These are phyloP conservation scores for Parambassis ranga DNA, from an alignment of 2,797 vertebrate species.

Conservation along the genomic window DNA sequence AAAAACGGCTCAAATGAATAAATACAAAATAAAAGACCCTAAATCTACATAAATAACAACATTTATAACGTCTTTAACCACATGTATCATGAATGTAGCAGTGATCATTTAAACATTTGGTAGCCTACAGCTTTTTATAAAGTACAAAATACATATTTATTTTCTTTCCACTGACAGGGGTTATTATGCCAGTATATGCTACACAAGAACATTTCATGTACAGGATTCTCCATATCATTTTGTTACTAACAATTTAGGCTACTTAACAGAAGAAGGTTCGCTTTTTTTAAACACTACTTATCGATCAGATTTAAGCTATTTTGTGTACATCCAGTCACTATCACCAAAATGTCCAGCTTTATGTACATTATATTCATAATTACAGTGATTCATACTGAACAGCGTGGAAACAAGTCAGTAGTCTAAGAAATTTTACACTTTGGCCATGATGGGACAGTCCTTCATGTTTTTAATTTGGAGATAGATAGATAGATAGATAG, in stretches of 20 bases:
- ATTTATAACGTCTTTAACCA: constrained; percentile 59
- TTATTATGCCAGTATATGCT: constrained; percentile 72
- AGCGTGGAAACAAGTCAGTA: constrained; percentile 38
- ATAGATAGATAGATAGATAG: constrained; percentile 17
- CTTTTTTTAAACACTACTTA: constrained; percentile 55
- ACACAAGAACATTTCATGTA: constrained; percentile 75
- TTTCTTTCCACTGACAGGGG: constrained; percentile 54
- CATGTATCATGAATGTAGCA: constrained; percentile 55
- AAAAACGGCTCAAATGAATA: constrained; percentile 44
- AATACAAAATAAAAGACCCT: constrained; percentile 26
- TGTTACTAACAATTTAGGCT: constrained; percentile 69
- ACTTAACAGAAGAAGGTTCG: constrained; percentile 54
- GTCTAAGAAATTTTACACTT: constrained; percentile 65
- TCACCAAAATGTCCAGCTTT: constrained; percentile 70
- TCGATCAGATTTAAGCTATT: constrained; percentile 53
- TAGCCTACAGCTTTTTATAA: constrained; percentile 68
- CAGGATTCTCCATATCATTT: constrained; percentile 50
- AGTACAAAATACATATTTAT: constrained; percentile 69
- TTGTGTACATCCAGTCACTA: constrained; percentile 78
- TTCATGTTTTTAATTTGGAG: neutral
- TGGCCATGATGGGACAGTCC: constrained; percentile 53
- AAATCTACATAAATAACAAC: constrained; percentile 67
- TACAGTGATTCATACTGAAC: constrained; percentile 66
- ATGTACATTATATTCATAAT: constrained; percentile 81
- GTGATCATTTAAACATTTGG: constrained; percentile 54